Conservation (phyloP, 1,140 invertebrate species). For the Teleopsis dalmanni region DNA sequence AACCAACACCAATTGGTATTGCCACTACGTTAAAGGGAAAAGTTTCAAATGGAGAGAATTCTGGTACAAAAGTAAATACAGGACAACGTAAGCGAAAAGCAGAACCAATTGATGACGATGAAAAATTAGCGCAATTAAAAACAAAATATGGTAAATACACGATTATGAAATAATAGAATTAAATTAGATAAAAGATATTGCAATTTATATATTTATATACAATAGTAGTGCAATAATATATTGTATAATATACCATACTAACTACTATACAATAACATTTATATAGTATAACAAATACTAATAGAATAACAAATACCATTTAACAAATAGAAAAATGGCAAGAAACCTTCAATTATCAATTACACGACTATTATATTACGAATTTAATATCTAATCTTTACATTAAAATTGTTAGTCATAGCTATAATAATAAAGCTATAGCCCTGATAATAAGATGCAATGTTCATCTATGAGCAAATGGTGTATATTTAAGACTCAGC, state of each 20-base stretch:
- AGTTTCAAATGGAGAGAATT: neutral
- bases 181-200: neutral
- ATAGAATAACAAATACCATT: neutral
- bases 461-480: too few species aligned
- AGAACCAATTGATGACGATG: constrained; percentile 17
- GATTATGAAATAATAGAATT: neutral
- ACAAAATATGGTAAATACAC: constrained; percentile 12
- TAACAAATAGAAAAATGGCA: too few species aligned
- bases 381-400: too few species aligned
- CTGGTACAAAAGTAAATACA: neutral
- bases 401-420: too few species aligned
- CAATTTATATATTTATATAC: neutral
- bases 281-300: constrained; percentile 2
- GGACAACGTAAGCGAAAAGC: constrained; percentile 26
- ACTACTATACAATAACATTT: neutral
- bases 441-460: too few species aligned
- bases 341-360: too few species aligned
- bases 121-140: constrained; percentile 22
- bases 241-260: neutral
- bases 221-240: neutral
- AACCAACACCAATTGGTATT: constrained; percentile 31
- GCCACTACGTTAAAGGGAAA: neutral
- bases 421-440: too few species aligned
- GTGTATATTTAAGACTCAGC: too few species aligned
- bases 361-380: too few species aligned